Evolutionary conservation across 2,797 vertebrate genomes (phyloP).

Genomic region (Melanogrammus aeglefinus): DNA sequence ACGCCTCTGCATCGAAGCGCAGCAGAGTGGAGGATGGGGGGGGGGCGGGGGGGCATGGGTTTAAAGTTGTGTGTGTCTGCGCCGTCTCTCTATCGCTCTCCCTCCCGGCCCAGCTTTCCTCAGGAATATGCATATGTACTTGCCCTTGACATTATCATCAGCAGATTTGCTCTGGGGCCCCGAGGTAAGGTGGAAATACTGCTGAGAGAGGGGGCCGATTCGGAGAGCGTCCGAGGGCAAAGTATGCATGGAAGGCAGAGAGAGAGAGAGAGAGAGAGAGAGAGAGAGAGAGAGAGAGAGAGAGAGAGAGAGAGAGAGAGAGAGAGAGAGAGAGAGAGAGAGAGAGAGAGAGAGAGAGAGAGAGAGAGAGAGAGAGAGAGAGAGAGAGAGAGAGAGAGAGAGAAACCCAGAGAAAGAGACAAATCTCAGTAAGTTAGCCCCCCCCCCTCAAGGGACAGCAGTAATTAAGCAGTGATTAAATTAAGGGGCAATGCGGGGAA

Average conservation of each 20-base stretch:
- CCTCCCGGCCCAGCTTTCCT: slow-evolving; percentile 18
- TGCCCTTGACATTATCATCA: slow-evolving; percentile 77
- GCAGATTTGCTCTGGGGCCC: slow-evolving; percentile 66
- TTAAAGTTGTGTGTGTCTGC: slow-evolving; percentile 50
- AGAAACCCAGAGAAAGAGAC: slow-evolving; percentile 37
- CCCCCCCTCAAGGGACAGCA: slow-evolving; percentile 68
- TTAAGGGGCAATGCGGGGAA: slow-evolving; percentile 75
- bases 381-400: slow-evolving; percentile 5
- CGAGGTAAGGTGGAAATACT: not conserved
- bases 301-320: not conserved
- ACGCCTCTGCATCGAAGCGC: too few relatives aligned
- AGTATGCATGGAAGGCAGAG: slow-evolving; percentile 64
- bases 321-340: slow-evolving; percentile 19
- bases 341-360: not conserved
- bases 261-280: not conserved
- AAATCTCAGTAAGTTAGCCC: slow-evolving; percentile 69
- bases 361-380: slow-evolving; percentile 6
- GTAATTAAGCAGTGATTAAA: slow-evolving; percentile 84
- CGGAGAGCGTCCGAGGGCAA: slow-evolving; percentile 31
- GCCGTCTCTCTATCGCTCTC: slow-evolving; percentile 3
- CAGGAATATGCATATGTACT: slow-evolving; percentile 67
- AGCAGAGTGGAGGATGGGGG: too few relatives aligned
- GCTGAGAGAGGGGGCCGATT: too few relatives aligned
- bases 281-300: not conserved
- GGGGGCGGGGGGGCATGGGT: not conserved